A percentile compares a stretch with the other conserved stretches of the same genome.
These are phyloP conservation scores for Acleris emargana DNA, from an alignment of 2,888 invertebrate species.

Conservation along the genomic window DNA sequence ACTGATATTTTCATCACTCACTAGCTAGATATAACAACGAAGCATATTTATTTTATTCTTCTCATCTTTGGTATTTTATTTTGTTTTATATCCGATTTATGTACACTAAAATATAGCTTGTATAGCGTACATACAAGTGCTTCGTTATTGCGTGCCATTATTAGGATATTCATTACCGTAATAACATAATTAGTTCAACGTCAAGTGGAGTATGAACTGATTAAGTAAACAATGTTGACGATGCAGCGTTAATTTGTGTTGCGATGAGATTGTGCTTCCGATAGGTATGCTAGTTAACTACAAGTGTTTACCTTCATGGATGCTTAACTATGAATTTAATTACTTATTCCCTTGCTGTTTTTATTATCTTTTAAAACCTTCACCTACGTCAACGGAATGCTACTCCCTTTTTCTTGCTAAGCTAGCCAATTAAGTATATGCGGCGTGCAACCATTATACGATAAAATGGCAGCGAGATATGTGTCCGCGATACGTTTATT, in stretches of 20 bases:
- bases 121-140: too few relatives aligned
- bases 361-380: slow-evolving; percentile 27
- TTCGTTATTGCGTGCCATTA: too few relatives aligned
- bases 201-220: slow-evolving; percentile 60
- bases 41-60: too few relatives aligned
- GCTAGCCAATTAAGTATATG: slow-evolving; percentile 66
- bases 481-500: slow-evolving; percentile 62
- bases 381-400: slow-evolving; percentile 30
- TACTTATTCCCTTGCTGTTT: slow-evolving; percentile 32
- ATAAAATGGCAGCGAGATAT: slow-evolving; percentile 67
- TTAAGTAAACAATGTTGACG: slow-evolving; percentile 65
- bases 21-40: too few relatives aligned
- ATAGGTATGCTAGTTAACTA: slow-evolving; percentile 37
- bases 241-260: slow-evolving; percentile 67
- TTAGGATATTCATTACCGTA: slow-evolving; percentile 3
- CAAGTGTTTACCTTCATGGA: slow-evolving; percentile 37
- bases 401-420: slow-evolving; percentile 38
- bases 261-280: slow-evolving; percentile 41
- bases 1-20: too few relatives aligned
- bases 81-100: too few relatives aligned
- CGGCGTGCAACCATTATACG: slow-evolving; percentile 55
- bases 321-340: slow-evolving; percentile 37
- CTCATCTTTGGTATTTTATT: too few relatives aligned
- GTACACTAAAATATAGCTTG: too few relatives aligned
- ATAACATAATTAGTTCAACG: slow-evolving; percentile 64